These are phyloP conservation scores for Uropetala carovei DNA, from an alignment of 2,888 invertebrate genomes.

Conservation along the genomic window DNA sequence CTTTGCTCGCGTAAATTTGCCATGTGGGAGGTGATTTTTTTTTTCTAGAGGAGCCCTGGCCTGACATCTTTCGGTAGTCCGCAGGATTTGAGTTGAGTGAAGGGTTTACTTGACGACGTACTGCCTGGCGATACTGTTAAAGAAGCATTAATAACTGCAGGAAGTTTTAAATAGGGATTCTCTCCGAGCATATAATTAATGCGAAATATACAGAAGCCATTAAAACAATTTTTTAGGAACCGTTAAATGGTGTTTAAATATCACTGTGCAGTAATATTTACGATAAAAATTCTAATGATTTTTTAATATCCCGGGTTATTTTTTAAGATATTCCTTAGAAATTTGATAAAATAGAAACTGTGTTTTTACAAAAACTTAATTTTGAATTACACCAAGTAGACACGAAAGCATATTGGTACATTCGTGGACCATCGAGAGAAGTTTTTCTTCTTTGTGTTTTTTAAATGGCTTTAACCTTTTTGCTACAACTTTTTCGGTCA, in stretches of 20 bases:
- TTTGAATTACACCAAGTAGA: no score
- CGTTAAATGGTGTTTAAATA: no score
- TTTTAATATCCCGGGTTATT: no score
- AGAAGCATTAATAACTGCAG: not conserved
- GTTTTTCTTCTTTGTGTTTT: not conserved
- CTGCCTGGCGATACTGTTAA: not conserved
- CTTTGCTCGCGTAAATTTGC: not conserved
- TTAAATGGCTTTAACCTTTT: not conserved
- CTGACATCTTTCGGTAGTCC: not conserved
- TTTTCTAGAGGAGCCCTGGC: not conserved
- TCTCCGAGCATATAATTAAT: no score
- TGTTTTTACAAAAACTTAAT: no score
- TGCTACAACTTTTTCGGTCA: not conserved
- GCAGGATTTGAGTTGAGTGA: not conserved
- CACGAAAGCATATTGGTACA: no score
- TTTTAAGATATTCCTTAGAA: no score
- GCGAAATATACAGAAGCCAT: no score
- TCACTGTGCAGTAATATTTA: no score
- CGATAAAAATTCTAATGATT: no score
- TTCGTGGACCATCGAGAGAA: not conserved
- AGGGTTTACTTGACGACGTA: conserved; percentile 10
- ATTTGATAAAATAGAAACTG: no score
- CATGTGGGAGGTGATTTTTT: not conserved
- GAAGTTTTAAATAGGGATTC: not conserved
- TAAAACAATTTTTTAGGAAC: no score